These are phyloP conservation scores for Ivindomyrus marchei DNA, from an alignment of 2,113 vertebrate genomes.

Conservation along the genomic window DNA sequence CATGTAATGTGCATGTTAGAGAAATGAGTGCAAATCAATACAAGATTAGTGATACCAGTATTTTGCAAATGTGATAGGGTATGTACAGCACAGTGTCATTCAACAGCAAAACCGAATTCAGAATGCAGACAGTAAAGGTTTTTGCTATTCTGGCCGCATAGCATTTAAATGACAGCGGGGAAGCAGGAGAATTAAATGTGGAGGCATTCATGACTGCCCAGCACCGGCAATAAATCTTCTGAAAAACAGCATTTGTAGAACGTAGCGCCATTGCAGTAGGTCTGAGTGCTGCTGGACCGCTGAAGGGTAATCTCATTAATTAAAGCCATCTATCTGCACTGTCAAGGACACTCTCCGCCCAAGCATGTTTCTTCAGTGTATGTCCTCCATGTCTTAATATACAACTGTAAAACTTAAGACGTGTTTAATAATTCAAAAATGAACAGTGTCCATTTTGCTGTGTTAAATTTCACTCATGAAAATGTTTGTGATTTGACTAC, in stretches of 20 bases:
- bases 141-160: slow-evolving; percentile 10
- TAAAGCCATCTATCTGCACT: neutral
- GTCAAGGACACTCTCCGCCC: neutral
- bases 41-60: neutral
- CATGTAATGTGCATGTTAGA: neutral
- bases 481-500: neutral
- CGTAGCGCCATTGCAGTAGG: neutral
- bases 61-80: neutral
- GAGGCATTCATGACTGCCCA: neutral
- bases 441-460: neutral
- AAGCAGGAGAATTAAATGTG: slow-evolving; percentile 19
- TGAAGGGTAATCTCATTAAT: neutral
- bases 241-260: slow-evolving; percentile 4
- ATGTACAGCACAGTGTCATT: neutral
- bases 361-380: neutral
- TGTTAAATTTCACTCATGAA: neutral
- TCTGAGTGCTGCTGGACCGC: neutral
- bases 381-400: neutral
- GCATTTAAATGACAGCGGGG: slow-evolving; percentile 14
- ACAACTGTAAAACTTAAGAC: neutral
- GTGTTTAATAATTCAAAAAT: neutral
- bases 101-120: neutral
- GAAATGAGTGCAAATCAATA: neutral
- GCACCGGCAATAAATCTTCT: slow-evolving; percentile 14
- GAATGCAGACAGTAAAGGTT: neutral